These are phyloP conservation scores for Argyresthia albistria DNA, from an alignment of 2,888 invertebrate species.

Conservation along the genomic window DNA sequence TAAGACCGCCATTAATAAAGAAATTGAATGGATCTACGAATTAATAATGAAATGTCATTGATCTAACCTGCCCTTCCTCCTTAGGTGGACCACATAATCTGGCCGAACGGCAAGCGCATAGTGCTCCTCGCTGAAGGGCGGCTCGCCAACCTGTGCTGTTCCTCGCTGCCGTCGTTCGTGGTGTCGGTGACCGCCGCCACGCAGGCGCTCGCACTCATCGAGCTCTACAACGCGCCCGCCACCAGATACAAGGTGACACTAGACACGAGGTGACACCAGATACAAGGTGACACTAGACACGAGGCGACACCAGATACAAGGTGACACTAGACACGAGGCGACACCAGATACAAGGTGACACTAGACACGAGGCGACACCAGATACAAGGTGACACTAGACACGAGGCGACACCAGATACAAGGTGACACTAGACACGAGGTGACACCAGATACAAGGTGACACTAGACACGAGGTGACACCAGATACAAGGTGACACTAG, in stretches of 20 bases:
- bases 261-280: background rate
- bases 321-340: constrained; percentile 12
- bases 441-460: too few species aligned
- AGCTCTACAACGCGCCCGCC: constrained; percentile 95
- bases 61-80: background rate
- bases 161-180: constrained; percentile 97
- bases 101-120: constrained; percentile 97
- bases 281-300: constrained; percentile 24
- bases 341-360: constrained; percentile 59
- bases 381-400: constrained; percentile 80
- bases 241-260: constrained; percentile 87
- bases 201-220: constrained; percentile 96
- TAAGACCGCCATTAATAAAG: too few species aligned
- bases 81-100: constrained; percentile 96
- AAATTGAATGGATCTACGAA: too few species aligned
- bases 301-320: too few species aligned
- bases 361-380: constrained; percentile 62
- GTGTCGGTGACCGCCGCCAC: constrained; percentile 98
- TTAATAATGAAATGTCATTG: too few species aligned
- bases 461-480: constrained; percentile 57
- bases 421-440: too few species aligned
- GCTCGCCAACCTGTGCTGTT: constrained; percentile 96
- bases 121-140: constrained; percentile 95
- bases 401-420: background rate
- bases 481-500: constrained; percentile 87